Base-by-base conservation (phyloP, 2,888 invertebrate genomes). In the Xanthorhoe designata region DNA sequence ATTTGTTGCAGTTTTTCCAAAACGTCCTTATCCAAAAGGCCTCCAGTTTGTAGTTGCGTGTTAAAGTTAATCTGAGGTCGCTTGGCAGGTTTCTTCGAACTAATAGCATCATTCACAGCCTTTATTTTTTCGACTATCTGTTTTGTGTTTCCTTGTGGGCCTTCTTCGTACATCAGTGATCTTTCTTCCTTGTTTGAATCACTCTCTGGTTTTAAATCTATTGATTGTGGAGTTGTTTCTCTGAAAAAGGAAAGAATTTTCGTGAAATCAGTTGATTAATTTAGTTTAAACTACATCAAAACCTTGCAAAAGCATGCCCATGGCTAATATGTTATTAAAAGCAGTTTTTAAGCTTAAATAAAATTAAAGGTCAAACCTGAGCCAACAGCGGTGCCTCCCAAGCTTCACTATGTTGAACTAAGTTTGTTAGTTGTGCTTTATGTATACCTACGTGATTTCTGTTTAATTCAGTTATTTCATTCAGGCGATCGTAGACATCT, bases 121-220 rank as follows among this genome's bases (percentile, higher is more conserved):
- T 90, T 91, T 68, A 95, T 95, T 84, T 94, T 94, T 47, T 94
- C 90, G 32, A 95, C 78, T 62, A 95, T 95, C 38, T 94, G 91
- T 79, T 77, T 81, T 5, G 87, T 84, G 38, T 73, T 78, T 2
- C 76, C 79, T 68, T 79, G 75, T n/a, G 78, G 69, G 18, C 78
- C 78, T 70, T 79, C 73, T 72, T 83, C 80, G 42, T 83, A 82
- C 35, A 77, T 73, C 4, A 88, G 71, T 52, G 88, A 81, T 70
- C 81, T 80, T 60, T 86, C 82, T 60, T 81, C 75, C 69, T 78
- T 79, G 7, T 61, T 75, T 1, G 58, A 51, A 62, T 75, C 70
- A 52, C 67, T 58, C 64, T 75, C 72, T 42, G 59, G 24, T 59
- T 74, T 72, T 24, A 73, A 9, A 55, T 78, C 74, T 59, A 69